Conservation (phyloP, 2,113 vertebrate species). For the Triplophysa rosa region DNA sequence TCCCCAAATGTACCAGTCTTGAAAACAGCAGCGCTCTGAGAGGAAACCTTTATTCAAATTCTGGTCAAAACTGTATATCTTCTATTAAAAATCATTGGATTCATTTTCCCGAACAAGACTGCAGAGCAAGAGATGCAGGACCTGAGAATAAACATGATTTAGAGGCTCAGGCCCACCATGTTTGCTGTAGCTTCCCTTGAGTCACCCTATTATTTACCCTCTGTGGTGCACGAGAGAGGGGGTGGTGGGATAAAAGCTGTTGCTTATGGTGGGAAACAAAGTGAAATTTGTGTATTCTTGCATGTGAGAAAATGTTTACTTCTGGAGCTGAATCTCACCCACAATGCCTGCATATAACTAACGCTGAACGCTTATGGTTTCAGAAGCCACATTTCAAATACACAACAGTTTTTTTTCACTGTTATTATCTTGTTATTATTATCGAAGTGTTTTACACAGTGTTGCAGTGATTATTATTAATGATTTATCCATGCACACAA, state of each 20-base stretch:
- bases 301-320: conserved; percentile 22
- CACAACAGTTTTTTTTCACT: background rate
- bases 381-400: conserved; percentile 13
- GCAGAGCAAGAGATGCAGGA: conserved; percentile 3
- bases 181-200: conserved; percentile 36
- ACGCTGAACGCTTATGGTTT: background rate
- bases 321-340: conserved; percentile 1
- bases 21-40: conserved; percentile 14
- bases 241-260: conserved; percentile 8
- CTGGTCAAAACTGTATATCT: conserved; percentile 1
- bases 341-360: background rate
- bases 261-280: conserved; percentile 9
- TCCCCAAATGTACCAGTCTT: background rate
- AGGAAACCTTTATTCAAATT: background rate
- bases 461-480: no score
- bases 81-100: conserved; percentile 7
- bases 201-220: conserved; percentile 19
- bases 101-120: background rate
- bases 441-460: background rate
- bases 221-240: conserved; percentile 26
- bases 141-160: conserved; percentile 25
- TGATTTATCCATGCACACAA: no score
- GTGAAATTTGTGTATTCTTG: background rate
- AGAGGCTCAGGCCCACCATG: conserved; percentile 17
- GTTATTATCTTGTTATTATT: background rate